A percentile compares a stretch with the other conserved stretches of the same genome.
Evolutionary conservation across 53 echinoderm and acorn worm species (phyloP).

Genomic region (Holothuria leucospilota): DNA sequence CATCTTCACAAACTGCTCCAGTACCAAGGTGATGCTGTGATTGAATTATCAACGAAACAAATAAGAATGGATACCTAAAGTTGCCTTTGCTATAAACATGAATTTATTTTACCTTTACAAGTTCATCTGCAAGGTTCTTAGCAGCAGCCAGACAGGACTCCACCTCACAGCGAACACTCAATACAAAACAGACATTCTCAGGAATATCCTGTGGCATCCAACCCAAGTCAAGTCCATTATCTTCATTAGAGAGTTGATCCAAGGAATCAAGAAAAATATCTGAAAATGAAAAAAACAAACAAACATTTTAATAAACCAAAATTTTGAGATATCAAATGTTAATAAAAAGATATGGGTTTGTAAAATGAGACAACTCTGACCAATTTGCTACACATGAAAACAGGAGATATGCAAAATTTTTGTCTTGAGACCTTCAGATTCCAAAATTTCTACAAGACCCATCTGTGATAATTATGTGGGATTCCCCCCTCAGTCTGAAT

Average conservation of each 20-base stretch:
- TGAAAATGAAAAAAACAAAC: constrained; percentile 23
- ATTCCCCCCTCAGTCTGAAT: no score
- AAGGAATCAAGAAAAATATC: constrained; percentile 88
- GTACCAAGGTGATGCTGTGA: no score
- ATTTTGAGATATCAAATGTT: background rate
- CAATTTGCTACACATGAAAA: background rate
- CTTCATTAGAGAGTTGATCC: constrained; percentile 88
- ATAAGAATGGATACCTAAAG: no score
- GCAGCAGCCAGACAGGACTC: constrained; percentile 78
- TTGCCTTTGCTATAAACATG: no score
- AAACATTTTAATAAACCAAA: background rate
- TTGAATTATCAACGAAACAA: background rate
- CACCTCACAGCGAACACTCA: constrained; percentile 78
- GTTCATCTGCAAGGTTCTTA: constrained; percentile 52
- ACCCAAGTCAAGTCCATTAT: constrained; percentile 84
- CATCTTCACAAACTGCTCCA: no score
- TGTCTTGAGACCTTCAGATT: no score
- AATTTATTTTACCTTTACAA: constrained; percentile 5
- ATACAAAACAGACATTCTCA: constrained; percentile 71
- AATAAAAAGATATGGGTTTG: background rate
- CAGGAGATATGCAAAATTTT: background rate
- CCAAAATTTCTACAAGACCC: no score
- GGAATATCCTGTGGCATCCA: constrained; percentile 82
- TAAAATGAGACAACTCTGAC: background rate
- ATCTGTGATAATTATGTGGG: no score